Base-by-base conservation (phyloP, 2,113 vertebrate genomes). In the Tretioscincus oriximinensis region DNA sequence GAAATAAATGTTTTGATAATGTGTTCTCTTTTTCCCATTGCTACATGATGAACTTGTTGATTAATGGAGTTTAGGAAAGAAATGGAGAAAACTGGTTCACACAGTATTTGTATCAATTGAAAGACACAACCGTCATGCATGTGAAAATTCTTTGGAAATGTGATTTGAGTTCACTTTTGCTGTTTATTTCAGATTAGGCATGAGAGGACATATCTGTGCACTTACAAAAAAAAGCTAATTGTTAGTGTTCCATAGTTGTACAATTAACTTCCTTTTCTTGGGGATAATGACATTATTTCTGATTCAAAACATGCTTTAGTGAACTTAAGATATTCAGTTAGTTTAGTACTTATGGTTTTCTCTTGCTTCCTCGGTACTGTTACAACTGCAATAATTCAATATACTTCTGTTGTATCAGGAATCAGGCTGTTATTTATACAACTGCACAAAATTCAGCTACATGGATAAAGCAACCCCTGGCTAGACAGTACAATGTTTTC, bases 321-420 rank as follows among this genome's bases (percentile, higher is more conserved):
- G 87, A 91, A 92, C 85, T 90, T 89, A 83, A 93, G 77, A 82
- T 93, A 88, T 93, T 95, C 90, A 69, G 89, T 91, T 92, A 93
- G 89, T 92, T 94, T 90, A 92, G 66, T 92, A 92, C 91, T 92
- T 91, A 92, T 94, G 88, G 76, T 92, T 95, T 95, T 90, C 90
- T 86, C 90, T 93, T 94, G 93, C 90, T 95, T 93, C 91, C 93
- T 95, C 89, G 90, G 93, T 94, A 95, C 93, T 94, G 94, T 93
- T 95, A 96, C 94, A 95, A 95, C 94, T 94, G 95, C 95, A 96
- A 95, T 96, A 96, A 96, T 91, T 94, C 93, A 93, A 90, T 92
- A 90, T 94, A 94, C 76, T 93, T 87, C 87, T 94, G 92, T 95
- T 94, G 93, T 96, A 96, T 93, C 94, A 95, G 93, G 90, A 93